Conservation (phyloP, 2,797 vertebrate species). For the Arnoldichthys spilopterus region DNA sequence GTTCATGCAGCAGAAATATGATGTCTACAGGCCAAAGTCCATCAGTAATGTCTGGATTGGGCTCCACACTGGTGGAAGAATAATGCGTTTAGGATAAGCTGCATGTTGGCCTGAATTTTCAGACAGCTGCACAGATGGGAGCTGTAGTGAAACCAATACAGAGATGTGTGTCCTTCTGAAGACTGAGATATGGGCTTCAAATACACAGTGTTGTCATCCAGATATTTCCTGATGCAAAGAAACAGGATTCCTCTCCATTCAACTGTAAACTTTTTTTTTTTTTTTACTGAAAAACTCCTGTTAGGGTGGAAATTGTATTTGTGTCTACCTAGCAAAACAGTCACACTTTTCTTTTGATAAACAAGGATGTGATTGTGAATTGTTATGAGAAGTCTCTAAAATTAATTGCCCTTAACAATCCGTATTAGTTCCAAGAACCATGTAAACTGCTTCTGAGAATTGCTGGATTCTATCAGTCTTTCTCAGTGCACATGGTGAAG, state of each 20-base stretch:
- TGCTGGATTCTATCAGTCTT: background rate
- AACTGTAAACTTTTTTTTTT: no score
- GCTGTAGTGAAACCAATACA: background rate
- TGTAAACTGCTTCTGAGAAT: background rate
- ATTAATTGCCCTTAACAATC: background rate
- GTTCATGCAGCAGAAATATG: constrained; percentile 5
- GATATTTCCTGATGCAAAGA: no score
- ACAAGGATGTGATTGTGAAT: background rate
- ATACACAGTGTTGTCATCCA: background rate
- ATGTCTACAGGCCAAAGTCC: background rate
- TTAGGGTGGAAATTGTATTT: background rate
- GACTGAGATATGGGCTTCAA: background rate
- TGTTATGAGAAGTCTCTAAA: background rate
- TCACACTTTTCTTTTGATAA: background rate
- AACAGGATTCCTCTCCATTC: no score
- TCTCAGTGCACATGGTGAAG: no score
- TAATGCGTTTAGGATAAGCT: constrained; percentile 2
- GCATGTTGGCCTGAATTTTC: background rate
- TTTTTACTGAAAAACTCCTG: no score
- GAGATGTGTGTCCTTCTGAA: background rate
- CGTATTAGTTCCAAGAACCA: background rate
- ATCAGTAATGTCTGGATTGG: background rate
- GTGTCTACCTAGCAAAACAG: background rate
- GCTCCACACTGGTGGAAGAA: background rate
- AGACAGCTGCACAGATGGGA: background rate